Evolutionary conservation across 1,140 invertebrate species (phyloP), one percentile per base, ranked within the genome.

Genomic region (Palaemon carinicauda): DNA sequence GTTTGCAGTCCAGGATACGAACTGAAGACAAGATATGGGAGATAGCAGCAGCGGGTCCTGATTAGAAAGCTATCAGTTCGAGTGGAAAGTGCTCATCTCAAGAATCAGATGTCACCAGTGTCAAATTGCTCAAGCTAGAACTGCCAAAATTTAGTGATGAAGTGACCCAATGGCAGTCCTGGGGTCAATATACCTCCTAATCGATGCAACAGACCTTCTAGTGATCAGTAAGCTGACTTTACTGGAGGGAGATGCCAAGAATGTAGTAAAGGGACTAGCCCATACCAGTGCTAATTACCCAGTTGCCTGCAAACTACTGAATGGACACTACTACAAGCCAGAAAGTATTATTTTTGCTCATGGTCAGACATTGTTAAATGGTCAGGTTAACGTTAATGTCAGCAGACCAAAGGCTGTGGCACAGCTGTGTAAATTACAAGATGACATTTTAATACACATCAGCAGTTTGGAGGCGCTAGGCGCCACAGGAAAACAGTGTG

Each of bases 141-240:
- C n/a, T n/a, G n/a, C n/a, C n/a, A n/a, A n/a, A n/a, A n/a, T n/a
- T n/a, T n/a, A n/a, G n/a, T n/a, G n/a, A n/a, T n/a, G n/a, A n/a
- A n/a, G n/a, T n/a, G n/a, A n/a, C n/a, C n/a, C n/a, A n/a, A n/a
- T n/a, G n/a, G n/a, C n/a, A n/a, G 5, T 79, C 52, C 41, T 79
- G 77, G 77, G 51, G 52, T 33, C 77, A 52, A 21, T 51, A 29
- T 21, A 52, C 33, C 41, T 79, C 41, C 3, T 50, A 79, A 79
- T 79, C 24, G 77, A 51, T 79, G 77, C 31, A 19, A 79, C 77
- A 17, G 77, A 51, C 77, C 24, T 79, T 33, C 17, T 50, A n/a
- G 77, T 24, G 7, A 79, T 79, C n/a, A 79, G 41, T 53, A 79
- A 79, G 21, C 52, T 79, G 50, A 79, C 51, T 51, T 79, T 79